These are phyloP conservation scores for Catharus fuscescens DNA, from an alignment of 2,113 vertebrate species.

Conservation along the genomic window DNA sequence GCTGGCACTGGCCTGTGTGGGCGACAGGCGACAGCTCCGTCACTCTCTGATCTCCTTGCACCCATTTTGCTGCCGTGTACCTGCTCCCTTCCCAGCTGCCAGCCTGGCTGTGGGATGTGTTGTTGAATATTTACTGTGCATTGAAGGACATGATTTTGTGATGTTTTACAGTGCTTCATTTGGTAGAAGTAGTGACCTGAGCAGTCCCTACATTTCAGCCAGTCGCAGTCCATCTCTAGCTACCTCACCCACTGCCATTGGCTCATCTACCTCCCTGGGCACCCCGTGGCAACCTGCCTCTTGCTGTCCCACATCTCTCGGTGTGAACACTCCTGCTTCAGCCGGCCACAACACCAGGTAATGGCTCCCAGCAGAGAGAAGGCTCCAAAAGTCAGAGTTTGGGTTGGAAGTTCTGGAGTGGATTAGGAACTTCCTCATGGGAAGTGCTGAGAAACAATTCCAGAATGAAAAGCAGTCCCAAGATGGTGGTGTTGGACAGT, in stretches of 20 bases:
- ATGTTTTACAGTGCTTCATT: constrained; percentile 80
- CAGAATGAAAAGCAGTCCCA: background rate
- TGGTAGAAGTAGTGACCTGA: constrained; percentile 80
- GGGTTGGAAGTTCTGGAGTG: constrained; percentile 19
- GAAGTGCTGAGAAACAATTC: background rate
- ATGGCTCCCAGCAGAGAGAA: constrained; percentile 34
- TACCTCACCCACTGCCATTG: constrained; percentile 78
- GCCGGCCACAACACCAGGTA: constrained; percentile 67
- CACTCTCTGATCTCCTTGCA: background rate
- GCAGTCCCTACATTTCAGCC: constrained; percentile 79
- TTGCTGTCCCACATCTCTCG: constrained; percentile 68
- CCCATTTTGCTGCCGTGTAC: background rate
- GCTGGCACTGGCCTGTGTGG: background rate
- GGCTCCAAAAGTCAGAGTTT: background rate
- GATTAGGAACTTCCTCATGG: background rate
- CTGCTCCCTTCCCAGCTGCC: background rate
- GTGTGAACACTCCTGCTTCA: constrained; percentile 65
- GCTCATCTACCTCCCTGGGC: constrained; percentile 74
- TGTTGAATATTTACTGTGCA: constrained; percentile 31
- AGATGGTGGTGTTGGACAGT: background rate
- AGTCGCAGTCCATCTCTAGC: constrained; percentile 75
- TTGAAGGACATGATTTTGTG: constrained; percentile 74
- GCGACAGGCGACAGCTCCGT: rapidly evolving
- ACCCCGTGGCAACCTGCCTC: constrained; percentile 73
- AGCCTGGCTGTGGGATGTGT: background rate